phyloP scores from a whole-genome alignment of 2,113 vertebrate species.

The Gallinago jamesoni region DNA sequence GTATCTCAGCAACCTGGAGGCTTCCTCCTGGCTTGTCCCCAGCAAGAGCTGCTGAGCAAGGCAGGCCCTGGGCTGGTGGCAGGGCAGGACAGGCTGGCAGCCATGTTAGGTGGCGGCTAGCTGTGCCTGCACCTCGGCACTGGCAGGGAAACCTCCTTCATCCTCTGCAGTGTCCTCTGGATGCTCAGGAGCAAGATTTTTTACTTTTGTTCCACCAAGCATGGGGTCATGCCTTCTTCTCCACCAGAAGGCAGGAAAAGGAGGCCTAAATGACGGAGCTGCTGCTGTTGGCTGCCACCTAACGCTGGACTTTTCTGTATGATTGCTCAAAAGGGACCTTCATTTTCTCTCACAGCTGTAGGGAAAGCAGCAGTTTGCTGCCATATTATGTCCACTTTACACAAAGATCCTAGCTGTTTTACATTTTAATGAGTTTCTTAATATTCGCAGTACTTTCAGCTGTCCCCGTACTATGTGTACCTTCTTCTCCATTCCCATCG shows the following conservation, averaged over 20 bases:
- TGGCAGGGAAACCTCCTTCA: background rate
- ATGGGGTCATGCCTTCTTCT: background rate
- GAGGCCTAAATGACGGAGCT: background rate
- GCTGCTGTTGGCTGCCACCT: background rate
- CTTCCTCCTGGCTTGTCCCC: background rate
- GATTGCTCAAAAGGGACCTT: background rate
- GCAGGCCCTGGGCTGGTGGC: background rate
- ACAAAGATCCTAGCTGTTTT: background rate
- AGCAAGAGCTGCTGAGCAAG: background rate
- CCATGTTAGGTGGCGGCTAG: accelerated
- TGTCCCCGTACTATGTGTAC: background rate
- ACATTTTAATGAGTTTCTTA: background rate
- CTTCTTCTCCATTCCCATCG: background rate
- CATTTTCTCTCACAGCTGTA: background rate
- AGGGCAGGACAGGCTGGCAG: accelerated
- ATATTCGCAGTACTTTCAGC: background rate
- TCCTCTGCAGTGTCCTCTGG: background rate
- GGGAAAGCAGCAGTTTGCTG: background rate
- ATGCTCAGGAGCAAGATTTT: background rate
- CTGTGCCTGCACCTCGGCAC: accelerated
- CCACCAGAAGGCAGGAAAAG: background rate
- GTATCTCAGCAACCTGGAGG: background rate
- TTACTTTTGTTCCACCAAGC: background rate
- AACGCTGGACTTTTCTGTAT: background rate
- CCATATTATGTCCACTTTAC: background rate